Base-by-base conservation (phyloP, 1,140 invertebrate species). In the Papilio helenus region DNA sequence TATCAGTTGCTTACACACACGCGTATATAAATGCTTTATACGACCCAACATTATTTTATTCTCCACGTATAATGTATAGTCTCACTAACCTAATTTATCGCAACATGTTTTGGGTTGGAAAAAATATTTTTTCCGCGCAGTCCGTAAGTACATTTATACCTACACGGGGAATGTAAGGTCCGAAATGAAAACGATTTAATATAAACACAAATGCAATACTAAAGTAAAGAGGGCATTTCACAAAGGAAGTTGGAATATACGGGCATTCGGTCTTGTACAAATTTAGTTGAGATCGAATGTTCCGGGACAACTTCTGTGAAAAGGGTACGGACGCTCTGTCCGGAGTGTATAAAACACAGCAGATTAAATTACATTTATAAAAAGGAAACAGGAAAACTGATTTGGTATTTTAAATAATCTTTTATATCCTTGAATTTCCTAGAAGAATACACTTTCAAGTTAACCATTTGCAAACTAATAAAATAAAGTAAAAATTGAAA, bases 231-330 rank as follows among this genome's bases (percentile, higher is more conserved):
- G 85, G 88, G 81, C 89, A 91, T 86, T 87, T 89, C 83, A 89
- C 87, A 92, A 91, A 91, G 85, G 87, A 89, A 85, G 82, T 84
- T 77, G 88, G 87, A 90, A 92, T 91, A 88, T 90, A 86, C 86
- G 88, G 87, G 87, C 85, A 87, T 87, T 90, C 82, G 83, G 87
- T 87, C 84, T 91, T 85, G 87, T 88, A 90, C 88, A 93, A 92
- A 92, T 90, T 91, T 89, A 93, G 90, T 92, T 89, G 87, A 90
- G 86, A 92, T 93, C 90, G 89, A 90, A 93, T 90, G 87, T 85
- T 88, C 86, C 83, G 81, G 81, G 87, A 88, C 86, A 90, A 92
- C 85, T 92, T 92, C 84, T 84, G 86, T 93, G 88, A 93, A 90
- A 91, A 92, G 92, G 91, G 90, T 92, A 85, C 87, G 81, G 86